Evolutionary conservation across 37 sponge, comb jelly and placozoan species (phyloP).

Genomic region (Aplysina aerophoba): DNA sequence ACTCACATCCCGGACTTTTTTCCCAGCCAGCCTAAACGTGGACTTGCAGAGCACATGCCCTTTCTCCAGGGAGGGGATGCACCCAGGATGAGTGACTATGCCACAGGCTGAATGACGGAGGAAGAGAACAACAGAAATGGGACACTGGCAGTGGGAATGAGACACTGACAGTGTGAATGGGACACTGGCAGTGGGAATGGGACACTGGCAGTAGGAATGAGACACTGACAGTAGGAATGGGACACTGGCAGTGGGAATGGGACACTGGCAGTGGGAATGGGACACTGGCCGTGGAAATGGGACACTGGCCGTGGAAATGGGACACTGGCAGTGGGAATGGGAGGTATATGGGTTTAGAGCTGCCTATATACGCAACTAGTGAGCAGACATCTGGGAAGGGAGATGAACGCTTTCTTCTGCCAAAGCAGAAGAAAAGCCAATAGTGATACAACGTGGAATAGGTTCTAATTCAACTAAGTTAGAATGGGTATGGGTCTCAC

Average conservation of each 20-base stretch:
- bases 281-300: background rate
- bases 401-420: background rate
- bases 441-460: too few relatives aligned
- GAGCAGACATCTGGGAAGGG: too few relatives aligned
- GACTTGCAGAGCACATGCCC: slow-evolving; percentile 62
- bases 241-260: background rate
- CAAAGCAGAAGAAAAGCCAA: too few relatives aligned
- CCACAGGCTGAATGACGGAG: slow-evolving; percentile 58
- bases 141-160: background rate
- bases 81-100: slow-evolving; percentile 58
- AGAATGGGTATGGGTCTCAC: background rate
- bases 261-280: slow-evolving; percentile 16
- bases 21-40: slow-evolving; percentile 74
- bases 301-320: background rate
- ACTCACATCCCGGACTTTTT: slow-evolving; percentile 72
- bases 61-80: slow-evolving; percentile 61
- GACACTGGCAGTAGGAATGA: background rate
- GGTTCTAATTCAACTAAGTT: too few relatives aligned
- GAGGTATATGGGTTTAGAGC: background rate
- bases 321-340: background rate
- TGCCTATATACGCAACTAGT: too few relatives aligned
- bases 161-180: background rate
- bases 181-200: background rate
- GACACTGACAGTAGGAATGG: background rate
- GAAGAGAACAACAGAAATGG: background rate